phyloP scores from a whole-genome alignment of 2,888 invertebrate genomes.

The Ormyrus pomaceus region DNA sequence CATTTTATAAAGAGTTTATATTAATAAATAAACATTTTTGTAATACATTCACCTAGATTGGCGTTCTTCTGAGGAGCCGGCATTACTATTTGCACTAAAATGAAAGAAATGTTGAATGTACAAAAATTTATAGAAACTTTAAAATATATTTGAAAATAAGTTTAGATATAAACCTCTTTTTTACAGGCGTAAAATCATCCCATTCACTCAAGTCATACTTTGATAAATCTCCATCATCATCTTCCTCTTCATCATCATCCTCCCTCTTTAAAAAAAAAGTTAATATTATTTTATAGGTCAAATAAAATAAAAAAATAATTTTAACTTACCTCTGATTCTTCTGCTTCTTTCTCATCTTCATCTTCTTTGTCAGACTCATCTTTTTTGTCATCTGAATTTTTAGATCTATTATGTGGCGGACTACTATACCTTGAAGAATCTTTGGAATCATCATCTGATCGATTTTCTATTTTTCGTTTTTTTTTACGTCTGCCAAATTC shows the following conservation, averaged over 20 bases:
- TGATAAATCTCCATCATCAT: conserved; percentile 78
- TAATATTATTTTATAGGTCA: conserved; percentile 19
- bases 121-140: too few relatives aligned
- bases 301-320: conserved; percentile 27
- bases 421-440: conserved; percentile 71
- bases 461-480: conserved; percentile 78
- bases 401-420: conserved; percentile 67
- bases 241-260: conserved; percentile 78
- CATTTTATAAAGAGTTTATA: conserved; percentile 7
- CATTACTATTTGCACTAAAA: conserved; percentile 70
- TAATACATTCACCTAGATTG: conserved; percentile 65
- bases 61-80: conserved; percentile 65
- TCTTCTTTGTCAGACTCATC: conserved; percentile 57
- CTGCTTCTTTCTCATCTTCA: conserved; percentile 38
- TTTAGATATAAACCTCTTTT: conserved; percentile 68
- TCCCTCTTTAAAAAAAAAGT: conserved; percentile 61
- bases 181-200: conserved; percentile 74
- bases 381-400: conserved; percentile 63
- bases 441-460: conserved; percentile 72
- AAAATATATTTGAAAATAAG: background rate
- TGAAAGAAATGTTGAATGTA: conserved; percentile 1
- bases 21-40: conserved; percentile 53
- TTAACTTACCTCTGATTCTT: conserved; percentile 58
- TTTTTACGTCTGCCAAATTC: conserved; percentile 87
- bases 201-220: conserved; percentile 79